Evolutionary conservation across 2,113 vertebrate genomes (phyloP).

Genomic region (Donacobius atricapilla): DNA sequence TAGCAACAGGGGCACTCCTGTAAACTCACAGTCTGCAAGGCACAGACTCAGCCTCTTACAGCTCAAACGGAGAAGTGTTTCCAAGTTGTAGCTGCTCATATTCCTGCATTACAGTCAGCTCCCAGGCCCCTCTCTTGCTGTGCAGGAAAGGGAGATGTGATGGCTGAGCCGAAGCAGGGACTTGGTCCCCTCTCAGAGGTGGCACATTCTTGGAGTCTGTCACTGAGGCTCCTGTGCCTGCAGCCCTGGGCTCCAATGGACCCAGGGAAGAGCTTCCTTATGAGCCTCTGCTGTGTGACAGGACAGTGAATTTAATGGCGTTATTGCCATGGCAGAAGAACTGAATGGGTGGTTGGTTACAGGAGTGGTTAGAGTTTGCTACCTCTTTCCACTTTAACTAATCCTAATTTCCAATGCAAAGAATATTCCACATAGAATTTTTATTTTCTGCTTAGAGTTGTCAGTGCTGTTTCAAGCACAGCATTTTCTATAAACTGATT

Average conservation of each 20-base stretch:
- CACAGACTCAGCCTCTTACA: neutral
- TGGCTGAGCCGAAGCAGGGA: neutral
- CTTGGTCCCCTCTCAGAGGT: neutral
- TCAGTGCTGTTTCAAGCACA: neutral
- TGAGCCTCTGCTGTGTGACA: neutral
- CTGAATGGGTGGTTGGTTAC: neutral
- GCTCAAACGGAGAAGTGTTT: neutral
- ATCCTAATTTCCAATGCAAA: neutral
- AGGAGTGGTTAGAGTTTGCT: neutral
- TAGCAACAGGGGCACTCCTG: neutral
- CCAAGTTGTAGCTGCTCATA: neutral
- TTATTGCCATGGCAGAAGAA: neutral
- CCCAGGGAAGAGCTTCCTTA: neutral
- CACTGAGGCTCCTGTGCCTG: neutral
- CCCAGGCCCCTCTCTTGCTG: neutral
- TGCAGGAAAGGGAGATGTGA: accelerated
- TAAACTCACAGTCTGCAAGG: neutral
- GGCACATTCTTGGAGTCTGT: accelerated
- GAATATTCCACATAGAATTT: neutral
- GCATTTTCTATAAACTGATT: neutral
- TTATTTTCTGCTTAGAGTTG: neutral
- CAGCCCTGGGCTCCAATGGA: neutral
- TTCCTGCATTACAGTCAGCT: neutral
- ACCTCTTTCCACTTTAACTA: neutral
- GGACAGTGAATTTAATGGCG: neutral